Conservation (phyloP, 2,888 invertebrate genomes). For the Drosophila prostipennis region DNA sequence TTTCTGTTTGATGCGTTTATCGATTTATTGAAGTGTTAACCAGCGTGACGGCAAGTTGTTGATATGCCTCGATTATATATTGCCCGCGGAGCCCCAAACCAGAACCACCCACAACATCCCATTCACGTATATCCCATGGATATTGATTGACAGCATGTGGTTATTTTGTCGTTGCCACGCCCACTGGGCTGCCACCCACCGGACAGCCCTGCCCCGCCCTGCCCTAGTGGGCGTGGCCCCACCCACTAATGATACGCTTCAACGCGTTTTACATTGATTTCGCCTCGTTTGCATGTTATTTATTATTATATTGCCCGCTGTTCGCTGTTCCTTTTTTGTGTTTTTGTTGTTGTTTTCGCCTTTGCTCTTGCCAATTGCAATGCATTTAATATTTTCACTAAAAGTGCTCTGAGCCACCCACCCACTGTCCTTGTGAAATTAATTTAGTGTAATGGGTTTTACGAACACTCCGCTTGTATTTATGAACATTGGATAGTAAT, state of each 20-base stretch:
- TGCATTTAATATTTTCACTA: constrained; percentile 45
- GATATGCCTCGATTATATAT: constrained; percentile 54
- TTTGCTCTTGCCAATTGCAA: constrained; percentile 10
- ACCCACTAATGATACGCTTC: constrained; percentile 67
- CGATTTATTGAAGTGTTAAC: constrained; percentile 79
- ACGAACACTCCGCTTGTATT: constrained; percentile 25
- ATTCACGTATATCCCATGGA: constrained; percentile 7
- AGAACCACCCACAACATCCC: constrained; percentile 1
- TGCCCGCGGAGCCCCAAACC: constrained; percentile 6
- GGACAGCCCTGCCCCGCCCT: not conserved
- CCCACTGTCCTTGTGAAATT: constrained; percentile 42
- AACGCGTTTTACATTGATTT: constrained; percentile 72
- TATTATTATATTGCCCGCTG: constrained; percentile 63
- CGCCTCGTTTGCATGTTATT: constrained; percentile 65
- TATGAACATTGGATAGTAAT: constrained; percentile 61
- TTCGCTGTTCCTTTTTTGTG: constrained; percentile 12
- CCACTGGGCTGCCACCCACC: constrained; percentile 18
- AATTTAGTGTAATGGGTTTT: constrained; percentile 65
- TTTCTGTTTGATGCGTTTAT: constrained; percentile 76
- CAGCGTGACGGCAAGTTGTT: constrained; percentile 71
- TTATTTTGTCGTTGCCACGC: constrained; percentile 51
- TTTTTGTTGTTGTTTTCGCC: not conserved
- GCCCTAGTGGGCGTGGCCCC: constrained; percentile 13
- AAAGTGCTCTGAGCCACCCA: constrained; percentile 12
- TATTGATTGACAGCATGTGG: constrained; percentile 61